Conservation (phyloP, 1,140 invertebrate species). For the Leptopilina boulardi region DNA sequence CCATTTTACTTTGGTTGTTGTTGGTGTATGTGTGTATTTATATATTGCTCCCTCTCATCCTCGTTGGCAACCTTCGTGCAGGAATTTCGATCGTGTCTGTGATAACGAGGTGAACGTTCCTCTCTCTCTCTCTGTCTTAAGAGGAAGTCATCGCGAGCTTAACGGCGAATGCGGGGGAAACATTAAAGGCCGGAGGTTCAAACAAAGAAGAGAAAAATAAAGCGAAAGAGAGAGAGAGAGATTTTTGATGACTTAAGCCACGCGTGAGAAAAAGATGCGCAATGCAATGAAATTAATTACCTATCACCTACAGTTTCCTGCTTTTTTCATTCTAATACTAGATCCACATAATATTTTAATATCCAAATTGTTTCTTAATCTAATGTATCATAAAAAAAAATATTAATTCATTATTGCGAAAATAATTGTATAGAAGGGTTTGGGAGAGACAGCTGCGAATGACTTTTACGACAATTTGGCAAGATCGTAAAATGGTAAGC, state of each 20-base stretch:
- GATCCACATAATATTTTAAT: too few species aligned
- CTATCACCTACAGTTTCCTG: not conserved
- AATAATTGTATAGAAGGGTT: not conserved
- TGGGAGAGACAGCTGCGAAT: slow-evolving; percentile 4
- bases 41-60: not conserved
- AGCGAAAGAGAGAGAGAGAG: too few species aligned
- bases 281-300: slow-evolving; percentile 30
- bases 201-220: too few species aligned
- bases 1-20: not conserved
- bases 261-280: slow-evolving; percentile 22
- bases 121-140: too few species aligned
- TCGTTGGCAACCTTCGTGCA: slow-evolving; percentile 37
- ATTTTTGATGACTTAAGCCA: slow-evolving; percentile 31
- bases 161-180: slow-evolving; percentile 28
- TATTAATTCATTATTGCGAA: not conserved
- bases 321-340: not conserved
- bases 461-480: slow-evolving; percentile 17
- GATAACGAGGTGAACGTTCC: slow-evolving; percentile 43
- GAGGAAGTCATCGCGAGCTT: slow-evolving; percentile 28
- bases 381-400: too few species aligned
- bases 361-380: too few species aligned
- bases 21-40: too few species aligned
- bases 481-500: slow-evolving; percentile 15
- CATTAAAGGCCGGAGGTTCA: slow-evolving; percentile 31
- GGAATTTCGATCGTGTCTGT: slow-evolving; percentile 38